phyloP scores from a whole-genome alignment of 2,797 vertebrate species.

The Channallabes apus region DNA sequence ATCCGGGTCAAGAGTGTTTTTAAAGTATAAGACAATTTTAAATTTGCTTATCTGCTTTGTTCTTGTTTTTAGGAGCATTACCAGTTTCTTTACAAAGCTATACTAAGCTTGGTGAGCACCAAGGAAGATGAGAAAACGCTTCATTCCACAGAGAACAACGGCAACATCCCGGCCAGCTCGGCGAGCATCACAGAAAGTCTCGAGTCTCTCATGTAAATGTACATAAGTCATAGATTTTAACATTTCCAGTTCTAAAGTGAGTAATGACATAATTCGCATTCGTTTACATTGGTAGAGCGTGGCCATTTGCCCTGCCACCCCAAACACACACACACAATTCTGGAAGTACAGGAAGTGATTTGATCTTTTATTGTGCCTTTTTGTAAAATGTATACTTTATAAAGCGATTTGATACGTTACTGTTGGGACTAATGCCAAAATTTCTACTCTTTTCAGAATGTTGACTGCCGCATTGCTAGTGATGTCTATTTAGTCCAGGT shows the following conservation, averaged over 20 bases:
- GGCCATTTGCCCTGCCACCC: constrained; percentile 34
- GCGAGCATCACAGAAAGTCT: constrained; percentile 84
- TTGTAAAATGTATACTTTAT: constrained; percentile 63
- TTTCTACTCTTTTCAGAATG: constrained; percentile 57
- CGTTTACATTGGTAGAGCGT: constrained; percentile 34
- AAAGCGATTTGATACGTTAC: constrained; percentile 64
- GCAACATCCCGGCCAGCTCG: constrained; percentile 77
- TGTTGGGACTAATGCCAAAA: constrained; percentile 71
- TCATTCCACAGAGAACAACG: constrained; percentile 83
- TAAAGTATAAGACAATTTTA: neutral
- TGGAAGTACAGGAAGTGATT: constrained; percentile 48
- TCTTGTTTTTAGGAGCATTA: constrained; percentile 84
- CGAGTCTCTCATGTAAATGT: constrained; percentile 87
- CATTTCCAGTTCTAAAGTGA: neutral
- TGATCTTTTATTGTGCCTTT: constrained; percentile 70
- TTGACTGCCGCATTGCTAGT: constrained; percentile 56
- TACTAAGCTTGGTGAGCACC: constrained; percentile 90
- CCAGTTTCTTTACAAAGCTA: constrained; percentile 93
- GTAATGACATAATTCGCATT: neutral
- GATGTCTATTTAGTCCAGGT: constrained; percentile 39
- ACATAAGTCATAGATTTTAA: constrained; percentile 3
- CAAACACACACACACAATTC: neutral
- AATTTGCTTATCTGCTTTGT: constrained; percentile 2
- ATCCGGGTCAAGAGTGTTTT: no score
- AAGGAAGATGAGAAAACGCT: constrained; percentile 85